Evolutionary conservation across 2,797 vertebrate species (phyloP).

Genomic region (Acomys russatus): DNA sequence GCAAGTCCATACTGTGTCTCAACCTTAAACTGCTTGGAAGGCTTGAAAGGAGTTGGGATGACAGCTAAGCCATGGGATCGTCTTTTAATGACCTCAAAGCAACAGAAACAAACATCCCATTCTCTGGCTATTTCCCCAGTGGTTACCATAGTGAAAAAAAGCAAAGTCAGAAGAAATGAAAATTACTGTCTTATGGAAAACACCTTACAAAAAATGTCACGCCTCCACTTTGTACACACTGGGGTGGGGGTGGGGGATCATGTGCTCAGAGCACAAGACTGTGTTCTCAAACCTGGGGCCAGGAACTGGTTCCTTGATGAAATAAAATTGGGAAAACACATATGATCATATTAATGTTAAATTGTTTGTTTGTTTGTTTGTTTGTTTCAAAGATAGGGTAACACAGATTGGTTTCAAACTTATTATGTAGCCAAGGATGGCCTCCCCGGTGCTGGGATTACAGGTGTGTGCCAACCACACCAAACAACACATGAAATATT

Average conservation of each 20-base stretch:
- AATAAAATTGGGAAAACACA: background rate
- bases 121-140: background rate
- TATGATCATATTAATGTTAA: background rate
- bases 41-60: too few relatives aligned
- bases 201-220: background rate
- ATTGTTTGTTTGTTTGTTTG: background rate
- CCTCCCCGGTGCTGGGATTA: too few relatives aligned
- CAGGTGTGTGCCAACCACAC: background rate
- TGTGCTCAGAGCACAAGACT: too few relatives aligned
- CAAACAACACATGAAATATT: background rate
- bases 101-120: background rate
- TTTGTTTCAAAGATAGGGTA: background rate
- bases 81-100: too few relatives aligned
- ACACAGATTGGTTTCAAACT: background rate
- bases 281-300: background rate
- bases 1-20: too few relatives aligned
- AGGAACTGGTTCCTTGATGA: background rate
- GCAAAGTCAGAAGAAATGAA: background rate
- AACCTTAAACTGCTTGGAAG: background rate
- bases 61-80: rapidly evolving
- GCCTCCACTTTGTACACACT: background rate
- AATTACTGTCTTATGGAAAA: background rate
- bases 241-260: background rate
- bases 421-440: background rate
- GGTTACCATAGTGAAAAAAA: background rate